Conservation (phyloP, 2,888 invertebrate genomes). For the Gari tellinella region DNA sequence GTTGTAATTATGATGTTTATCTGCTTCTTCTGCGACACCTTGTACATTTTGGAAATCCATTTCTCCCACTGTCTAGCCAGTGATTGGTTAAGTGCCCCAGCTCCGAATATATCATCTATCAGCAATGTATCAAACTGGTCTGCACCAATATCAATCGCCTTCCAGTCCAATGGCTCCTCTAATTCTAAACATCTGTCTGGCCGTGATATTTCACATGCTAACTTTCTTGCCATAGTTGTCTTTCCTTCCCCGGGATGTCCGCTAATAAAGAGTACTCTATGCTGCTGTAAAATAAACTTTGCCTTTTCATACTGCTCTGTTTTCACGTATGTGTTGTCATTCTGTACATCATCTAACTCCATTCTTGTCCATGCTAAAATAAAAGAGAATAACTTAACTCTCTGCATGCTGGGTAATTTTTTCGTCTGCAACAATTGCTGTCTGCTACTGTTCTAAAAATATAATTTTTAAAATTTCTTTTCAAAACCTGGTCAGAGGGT, state of each 20-base stretch:
- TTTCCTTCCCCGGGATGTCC: slow-evolving; percentile 53
- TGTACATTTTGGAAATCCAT: slow-evolving; percentile 22
- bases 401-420: too few relatives aligned
- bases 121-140: slow-evolving; percentile 14
- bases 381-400: too few relatives aligned
- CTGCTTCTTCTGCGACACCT: slow-evolving; percentile 14
- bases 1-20: slow-evolving; percentile 35
- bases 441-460: too few relatives aligned
- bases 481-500: too few relatives aligned
- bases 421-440: too few relatives aligned
- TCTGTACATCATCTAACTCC: slow-evolving; percentile 17
- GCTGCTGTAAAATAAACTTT: slow-evolving; percentile 11
- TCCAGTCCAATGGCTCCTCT: slow-evolving; percentile 33
- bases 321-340: slow-evolving; percentile 16
- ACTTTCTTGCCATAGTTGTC: slow-evolving; percentile 36
- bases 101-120: slow-evolving; percentile 52
- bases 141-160: slow-evolving; percentile 23
- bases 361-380: slow-evolving; percentile 28
- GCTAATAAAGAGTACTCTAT: slow-evolving; percentile 27
- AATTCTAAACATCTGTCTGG: slow-evolving; percentile 29
- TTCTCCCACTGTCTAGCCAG: slow-evolving; percentile 30
- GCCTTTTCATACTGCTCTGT: slow-evolving; percentile 27
- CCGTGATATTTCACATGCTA: slow-evolving; percentile 9
- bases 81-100: slow-evolving; percentile 30
- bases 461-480: too few relatives aligned